Percentiles rank a stretch among this genome's conserved stretches.
Conservation (phyloP, 2,888 invertebrate species). For the Lepidonotus clava region DNA sequence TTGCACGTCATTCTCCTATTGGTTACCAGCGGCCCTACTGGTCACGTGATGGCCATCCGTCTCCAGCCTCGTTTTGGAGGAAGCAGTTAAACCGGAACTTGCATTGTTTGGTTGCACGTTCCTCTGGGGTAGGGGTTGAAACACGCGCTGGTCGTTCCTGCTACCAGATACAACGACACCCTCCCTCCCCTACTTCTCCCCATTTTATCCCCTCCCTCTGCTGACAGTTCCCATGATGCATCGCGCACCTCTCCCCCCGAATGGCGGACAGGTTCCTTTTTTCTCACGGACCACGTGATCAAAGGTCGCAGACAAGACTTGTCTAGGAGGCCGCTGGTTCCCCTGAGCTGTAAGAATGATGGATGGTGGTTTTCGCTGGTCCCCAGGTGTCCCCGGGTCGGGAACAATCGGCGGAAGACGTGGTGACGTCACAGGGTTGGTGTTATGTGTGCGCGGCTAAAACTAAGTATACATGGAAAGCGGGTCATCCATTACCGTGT, state of each 20-base stretch:
- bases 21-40: too few species aligned
- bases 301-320: constrained; percentile 10
- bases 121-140: too few species aligned
- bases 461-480: too few species aligned
- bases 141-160: too few species aligned
- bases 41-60: too few species aligned
- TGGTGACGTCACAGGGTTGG: too few species aligned
- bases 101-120: too few species aligned
- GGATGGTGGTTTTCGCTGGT: background rate
- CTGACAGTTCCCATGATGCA: constrained; percentile 25
- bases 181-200: background rate
- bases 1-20: too few species aligned
- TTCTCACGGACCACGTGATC: constrained; percentile 24
- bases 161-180: background rate
- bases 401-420: background rate
- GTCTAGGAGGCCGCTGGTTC: background rate
- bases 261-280: background rate
- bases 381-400: background rate
- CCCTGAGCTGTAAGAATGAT: constrained; percentile 18
- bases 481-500: too few species aligned
- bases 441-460: too few species aligned
- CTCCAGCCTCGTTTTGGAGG: too few species aligned
- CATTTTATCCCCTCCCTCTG: background rate
- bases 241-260: background rate
- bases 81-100: too few species aligned